Evolutionary conservation across 2,797 vertebrate species (phyloP).

Genomic region (Gambelia wislizenii): DNA sequence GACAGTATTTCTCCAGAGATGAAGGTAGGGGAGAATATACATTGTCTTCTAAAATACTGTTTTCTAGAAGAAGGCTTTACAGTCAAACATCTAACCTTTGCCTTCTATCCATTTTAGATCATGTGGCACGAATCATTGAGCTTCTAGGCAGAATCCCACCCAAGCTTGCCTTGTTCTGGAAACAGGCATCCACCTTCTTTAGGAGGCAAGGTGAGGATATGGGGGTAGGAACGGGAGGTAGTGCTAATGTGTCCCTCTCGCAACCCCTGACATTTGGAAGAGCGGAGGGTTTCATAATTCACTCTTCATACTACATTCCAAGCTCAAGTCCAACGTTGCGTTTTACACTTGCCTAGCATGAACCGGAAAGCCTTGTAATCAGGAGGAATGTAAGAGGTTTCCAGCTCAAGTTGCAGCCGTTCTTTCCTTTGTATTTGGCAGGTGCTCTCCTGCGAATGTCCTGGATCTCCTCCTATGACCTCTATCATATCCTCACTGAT

Average conservation of each 20-base stretch:
- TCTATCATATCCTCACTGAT: constrained; percentile 82
- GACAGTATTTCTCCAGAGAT: constrained; percentile 83
- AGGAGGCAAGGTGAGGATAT: constrained; percentile 80
- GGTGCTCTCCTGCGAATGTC: constrained; percentile 82
- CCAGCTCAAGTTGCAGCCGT: neutral
- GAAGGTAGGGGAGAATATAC: constrained; percentile 79
- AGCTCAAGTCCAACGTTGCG: neutral
- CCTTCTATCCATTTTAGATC: constrained; percentile 76
- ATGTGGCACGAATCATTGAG: constrained; percentile 86
- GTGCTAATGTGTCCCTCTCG: neutral
- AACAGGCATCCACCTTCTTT: constrained; percentile 86
- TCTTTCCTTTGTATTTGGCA: constrained; percentile 52
- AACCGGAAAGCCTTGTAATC: neutral
- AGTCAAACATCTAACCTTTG: neutral
- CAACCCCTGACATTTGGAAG: neutral
- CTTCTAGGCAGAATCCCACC: constrained; percentile 87
- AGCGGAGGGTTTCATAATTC: too few species aligned
- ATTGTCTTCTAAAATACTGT: constrained; percentile 21
- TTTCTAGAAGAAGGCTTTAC: neutral
- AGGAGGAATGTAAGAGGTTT: neutral
- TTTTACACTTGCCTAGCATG: neutral
- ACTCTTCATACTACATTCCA: neutral
- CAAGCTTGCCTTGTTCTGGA: constrained; percentile 81
- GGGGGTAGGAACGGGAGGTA: neutral
- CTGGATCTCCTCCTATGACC: constrained; percentile 77